Percentiles rank a stretch among this genome's conserved stretches.
phyloP scores from a whole-genome alignment of 2,113 vertebrate species.

The Columba livia region DNA sequence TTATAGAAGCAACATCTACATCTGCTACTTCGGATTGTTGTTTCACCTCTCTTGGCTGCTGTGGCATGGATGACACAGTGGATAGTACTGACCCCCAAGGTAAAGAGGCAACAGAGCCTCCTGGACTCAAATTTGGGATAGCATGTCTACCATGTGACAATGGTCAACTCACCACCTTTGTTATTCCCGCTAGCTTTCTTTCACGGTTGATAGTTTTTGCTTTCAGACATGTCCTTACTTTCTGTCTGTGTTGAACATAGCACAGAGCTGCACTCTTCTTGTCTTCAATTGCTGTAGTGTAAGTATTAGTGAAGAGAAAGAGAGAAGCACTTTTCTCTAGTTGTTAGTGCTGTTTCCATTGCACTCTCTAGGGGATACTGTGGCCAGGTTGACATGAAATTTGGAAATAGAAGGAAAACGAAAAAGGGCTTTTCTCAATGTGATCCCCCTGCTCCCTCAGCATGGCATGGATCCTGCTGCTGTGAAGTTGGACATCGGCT shows the following conservation, averaged over 20 bases:
- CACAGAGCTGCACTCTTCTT: not conserved
- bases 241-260: not conserved
- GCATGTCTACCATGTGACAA: not conserved
- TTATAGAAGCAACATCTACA: not conserved
- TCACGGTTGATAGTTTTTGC: not conserved
- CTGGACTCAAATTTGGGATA: not conserved
- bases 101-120: not conserved
- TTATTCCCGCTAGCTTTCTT: not conserved
- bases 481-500: not conserved
- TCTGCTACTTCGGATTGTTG: not conserved
- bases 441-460: not conserved
- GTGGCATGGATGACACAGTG: not conserved
- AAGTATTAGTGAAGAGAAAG: not conserved
- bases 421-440: not conserved
- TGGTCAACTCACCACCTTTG: not conserved
- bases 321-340: not conserved
- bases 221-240: not conserved
- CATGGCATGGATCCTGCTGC: not conserved
- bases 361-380: not conserved
- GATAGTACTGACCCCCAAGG: fast-evolving
- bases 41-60: not conserved
- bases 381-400: not conserved
- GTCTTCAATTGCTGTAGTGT: not conserved
- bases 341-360: not conserved
- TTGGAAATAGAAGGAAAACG: not conserved